phyloP scores from a whole-genome alignment of 2,888 invertebrate species.

The Drosophila paranaensis region DNA sequence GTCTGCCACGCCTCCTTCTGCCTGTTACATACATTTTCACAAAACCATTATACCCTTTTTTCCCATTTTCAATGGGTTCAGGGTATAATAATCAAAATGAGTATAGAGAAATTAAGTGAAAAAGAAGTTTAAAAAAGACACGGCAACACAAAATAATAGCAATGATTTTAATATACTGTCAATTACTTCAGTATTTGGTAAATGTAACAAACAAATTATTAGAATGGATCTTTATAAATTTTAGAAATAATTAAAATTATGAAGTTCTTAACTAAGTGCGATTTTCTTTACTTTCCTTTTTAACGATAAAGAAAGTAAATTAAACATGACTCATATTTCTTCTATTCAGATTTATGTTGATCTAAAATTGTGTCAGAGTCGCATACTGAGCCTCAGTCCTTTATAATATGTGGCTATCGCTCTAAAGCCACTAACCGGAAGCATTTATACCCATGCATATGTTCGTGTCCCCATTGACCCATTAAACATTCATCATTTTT shows the following conservation, averaged over 20 bases:
- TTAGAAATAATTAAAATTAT: not conserved
- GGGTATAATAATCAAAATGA: not conserved
- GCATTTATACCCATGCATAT: constrained; percentile 61
- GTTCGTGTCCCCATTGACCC: constrained; percentile 62
- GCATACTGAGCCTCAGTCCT: constrained; percentile 2
- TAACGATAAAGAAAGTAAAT: no score
- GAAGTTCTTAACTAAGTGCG: not conserved
- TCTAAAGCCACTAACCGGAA: constrained; percentile 43
- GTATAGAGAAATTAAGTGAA: not conserved
- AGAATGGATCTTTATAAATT: not conserved
- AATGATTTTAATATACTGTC: no score
- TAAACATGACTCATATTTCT: constrained; percentile 30
- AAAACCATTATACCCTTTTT: no score
- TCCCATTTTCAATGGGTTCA: no score
- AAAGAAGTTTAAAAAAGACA: not conserved
- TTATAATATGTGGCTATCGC: constrained; percentile 22
- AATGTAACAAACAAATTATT: not conserved
- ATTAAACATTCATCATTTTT: constrained; percentile 79
- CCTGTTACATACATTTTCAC: no score
- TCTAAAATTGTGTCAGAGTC: constrained; percentile 9
- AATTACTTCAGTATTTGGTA: not conserved
- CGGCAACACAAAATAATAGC: not conserved
- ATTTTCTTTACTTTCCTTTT: not conserved
- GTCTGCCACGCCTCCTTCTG: no score
- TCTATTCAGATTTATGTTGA: constrained; percentile 23